These are phyloP conservation scores for Lycaena phlaeas DNA, from an alignment of 2,888 invertebrate species.

Conservation along the genomic window DNA sequence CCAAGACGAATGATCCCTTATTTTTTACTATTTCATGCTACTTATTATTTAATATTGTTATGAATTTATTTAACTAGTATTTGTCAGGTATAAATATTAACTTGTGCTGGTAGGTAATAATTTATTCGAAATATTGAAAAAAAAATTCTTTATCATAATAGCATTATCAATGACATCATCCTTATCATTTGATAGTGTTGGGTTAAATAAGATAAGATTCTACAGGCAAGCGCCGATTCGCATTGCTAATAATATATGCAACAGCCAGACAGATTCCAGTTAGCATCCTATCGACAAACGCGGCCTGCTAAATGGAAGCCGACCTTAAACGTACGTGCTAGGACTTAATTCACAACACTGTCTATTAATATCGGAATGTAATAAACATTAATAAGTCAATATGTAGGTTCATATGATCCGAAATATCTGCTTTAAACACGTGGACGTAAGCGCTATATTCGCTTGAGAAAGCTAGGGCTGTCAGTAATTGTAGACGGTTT, in stretches of 20 bases:
- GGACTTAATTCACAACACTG: conserved; percentile 25
- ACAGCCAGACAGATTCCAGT: conserved; percentile 54
- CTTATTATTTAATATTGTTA: too few species aligned
- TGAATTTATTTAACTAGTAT: too few species aligned
- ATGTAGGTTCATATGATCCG: conserved; percentile 1
- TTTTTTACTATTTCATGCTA: too few species aligned
- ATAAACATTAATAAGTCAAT: conserved; percentile 9
- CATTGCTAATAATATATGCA: conserved; percentile 64
- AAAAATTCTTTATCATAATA: too few species aligned
- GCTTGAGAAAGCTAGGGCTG: neutral
- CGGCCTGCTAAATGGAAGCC: conserved; percentile 27
- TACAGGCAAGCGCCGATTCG: conserved; percentile 58
- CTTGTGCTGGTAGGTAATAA: too few species aligned
- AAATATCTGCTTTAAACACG: neutral
- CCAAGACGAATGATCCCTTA: too few species aligned
- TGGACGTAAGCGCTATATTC: neutral
- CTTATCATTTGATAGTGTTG: too few species aligned
- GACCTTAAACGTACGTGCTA: conserved; percentile 32
- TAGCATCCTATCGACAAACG: conserved; percentile 38
- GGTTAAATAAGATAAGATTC: too few species aligned
- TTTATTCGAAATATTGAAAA: too few species aligned
- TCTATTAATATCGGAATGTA: conserved; percentile 2
- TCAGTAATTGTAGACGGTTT: neutral
- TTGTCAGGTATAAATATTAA: too few species aligned
- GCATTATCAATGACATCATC: too few species aligned